A percentile compares a stretch with the other conserved stretches of the same genome.
Conservation (phyloP, 1,140 invertebrate species). For the Lamellibrachia luymesi region DNA sequence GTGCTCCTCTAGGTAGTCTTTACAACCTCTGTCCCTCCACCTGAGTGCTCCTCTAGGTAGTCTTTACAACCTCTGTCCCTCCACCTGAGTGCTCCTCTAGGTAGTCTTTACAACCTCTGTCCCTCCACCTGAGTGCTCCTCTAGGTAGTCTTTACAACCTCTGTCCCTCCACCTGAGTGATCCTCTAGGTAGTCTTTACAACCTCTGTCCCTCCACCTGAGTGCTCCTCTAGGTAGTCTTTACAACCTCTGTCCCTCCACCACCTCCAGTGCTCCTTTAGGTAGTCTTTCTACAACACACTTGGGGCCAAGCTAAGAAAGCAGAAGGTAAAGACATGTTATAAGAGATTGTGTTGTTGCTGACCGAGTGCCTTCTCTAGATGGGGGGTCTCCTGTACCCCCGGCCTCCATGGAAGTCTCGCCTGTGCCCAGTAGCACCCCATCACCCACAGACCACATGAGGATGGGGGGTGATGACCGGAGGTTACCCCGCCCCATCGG, state of each 20-base stretch:
- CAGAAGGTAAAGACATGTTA: not conserved
- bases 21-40: no score
- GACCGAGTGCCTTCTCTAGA: conserved; percentile 13
- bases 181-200: no score
- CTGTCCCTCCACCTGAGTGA: no score
- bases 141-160: no score
- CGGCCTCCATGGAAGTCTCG: conserved; percentile 28
- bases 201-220: no score
- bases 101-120: no score
- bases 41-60: no score
- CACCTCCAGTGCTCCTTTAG: not conserved
- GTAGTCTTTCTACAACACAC: not conserved
- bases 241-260: conserved; percentile 13
- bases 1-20: no score
- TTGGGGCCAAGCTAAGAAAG: not conserved
- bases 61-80: no score
- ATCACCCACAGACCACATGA: conserved; percentile 33
- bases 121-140: no score
- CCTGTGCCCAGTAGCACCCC: conserved; percentile 36
- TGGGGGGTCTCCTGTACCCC: conserved; percentile 30
- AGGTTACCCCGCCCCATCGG: conserved; percentile 44
- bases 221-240: no score
- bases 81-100: no score
- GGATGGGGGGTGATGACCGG: conserved; percentile 33
- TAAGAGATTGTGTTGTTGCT: not conserved